These are phyloP conservation scores for Oedothorax gibbosus DNA, from an alignment of 1,140 invertebrate species.

Conservation along the genomic window DNA sequence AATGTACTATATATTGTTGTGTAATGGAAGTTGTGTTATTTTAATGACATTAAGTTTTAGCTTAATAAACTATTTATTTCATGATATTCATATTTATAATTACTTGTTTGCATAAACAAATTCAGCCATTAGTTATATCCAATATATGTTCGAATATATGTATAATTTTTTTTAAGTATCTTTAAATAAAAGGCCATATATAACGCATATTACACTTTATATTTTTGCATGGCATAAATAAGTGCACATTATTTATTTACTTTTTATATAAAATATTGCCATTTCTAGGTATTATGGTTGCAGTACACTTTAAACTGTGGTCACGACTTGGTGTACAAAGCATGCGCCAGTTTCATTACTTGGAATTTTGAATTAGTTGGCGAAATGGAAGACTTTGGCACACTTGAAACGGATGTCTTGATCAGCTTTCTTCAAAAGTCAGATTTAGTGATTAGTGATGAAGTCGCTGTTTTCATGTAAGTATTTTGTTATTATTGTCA, in stretches of 20 bases:
- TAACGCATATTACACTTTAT: too few species aligned
- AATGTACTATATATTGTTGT: too few species aligned
- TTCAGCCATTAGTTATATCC: too few species aligned
- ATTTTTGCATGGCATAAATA: neutral
- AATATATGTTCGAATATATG: too few species aligned
- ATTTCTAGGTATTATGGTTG: slow-evolving; percentile 77
- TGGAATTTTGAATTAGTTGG: slow-evolving; percentile 91
- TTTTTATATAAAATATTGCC: neutral
- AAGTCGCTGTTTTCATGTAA: slow-evolving; percentile 83
- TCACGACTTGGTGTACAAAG: slow-evolving; percentile 73
- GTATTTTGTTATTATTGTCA: slow-evolving; percentile 59
- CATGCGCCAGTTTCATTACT: slow-evolving; percentile 87
- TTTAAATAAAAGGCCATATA: too few species aligned
- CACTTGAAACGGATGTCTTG: slow-evolving; percentile 85
- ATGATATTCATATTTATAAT: too few species aligned
- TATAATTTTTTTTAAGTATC: too few species aligned
- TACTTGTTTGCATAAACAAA: too few species aligned
- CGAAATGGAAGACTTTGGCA: slow-evolving; percentile 81
- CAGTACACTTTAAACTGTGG: slow-evolving; percentile 87
- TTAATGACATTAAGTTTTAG: too few species aligned
- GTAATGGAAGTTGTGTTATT: too few species aligned
- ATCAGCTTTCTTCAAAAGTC: slow-evolving; percentile 82
- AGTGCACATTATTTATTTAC: neutral
- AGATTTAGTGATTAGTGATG: slow-evolving; percentile 89
- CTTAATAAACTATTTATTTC: too few species aligned